Conservation (phyloP, 2,113 vertebrate species). For the Micromys minutus region DNA sequence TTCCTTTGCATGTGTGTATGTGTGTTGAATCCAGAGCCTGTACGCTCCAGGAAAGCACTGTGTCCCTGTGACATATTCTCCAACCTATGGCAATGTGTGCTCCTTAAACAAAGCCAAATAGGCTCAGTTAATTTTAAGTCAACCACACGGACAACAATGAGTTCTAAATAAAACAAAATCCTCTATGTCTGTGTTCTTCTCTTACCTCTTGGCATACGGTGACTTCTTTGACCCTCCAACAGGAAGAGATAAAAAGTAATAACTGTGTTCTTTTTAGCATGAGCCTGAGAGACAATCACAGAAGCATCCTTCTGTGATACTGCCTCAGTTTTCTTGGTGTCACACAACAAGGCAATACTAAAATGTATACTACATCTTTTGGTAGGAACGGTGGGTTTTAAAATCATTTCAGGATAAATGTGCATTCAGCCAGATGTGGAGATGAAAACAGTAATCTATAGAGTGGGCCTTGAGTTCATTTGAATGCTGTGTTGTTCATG, state of each 20-base stretch:
- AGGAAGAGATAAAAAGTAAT: slow-evolving; percentile 17
- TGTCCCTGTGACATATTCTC: background rate
- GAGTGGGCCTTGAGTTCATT: slow-evolving; percentile 35
- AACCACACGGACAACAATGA: background rate
- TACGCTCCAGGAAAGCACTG: background rate
- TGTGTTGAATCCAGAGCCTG: background rate
- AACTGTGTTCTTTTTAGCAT: background rate
- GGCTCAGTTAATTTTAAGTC: background rate
- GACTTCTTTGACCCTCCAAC: background rate
- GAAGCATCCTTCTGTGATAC: background rate
- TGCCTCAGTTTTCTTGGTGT: slow-evolving; percentile 17
- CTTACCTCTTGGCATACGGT: background rate
- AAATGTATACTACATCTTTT: background rate
- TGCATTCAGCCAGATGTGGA: background rate
- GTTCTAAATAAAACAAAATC: background rate
- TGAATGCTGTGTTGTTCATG: slow-evolving; percentile 37
- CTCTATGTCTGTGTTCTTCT: background rate
- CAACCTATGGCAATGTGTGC: background rate
- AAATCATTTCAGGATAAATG: slow-evolving; percentile 29
- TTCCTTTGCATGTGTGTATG: background rate
- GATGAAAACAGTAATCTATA: slow-evolving; percentile 43
- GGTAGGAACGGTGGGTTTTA: background rate
- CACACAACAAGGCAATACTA: background rate
- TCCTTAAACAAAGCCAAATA: background rate
- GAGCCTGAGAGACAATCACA: background rate